Evolutionary conservation across 2,797 vertebrate genomes (phyloP), one percentile per base, ranked within the genome.

Genomic region (Brotula barbata): DNA sequence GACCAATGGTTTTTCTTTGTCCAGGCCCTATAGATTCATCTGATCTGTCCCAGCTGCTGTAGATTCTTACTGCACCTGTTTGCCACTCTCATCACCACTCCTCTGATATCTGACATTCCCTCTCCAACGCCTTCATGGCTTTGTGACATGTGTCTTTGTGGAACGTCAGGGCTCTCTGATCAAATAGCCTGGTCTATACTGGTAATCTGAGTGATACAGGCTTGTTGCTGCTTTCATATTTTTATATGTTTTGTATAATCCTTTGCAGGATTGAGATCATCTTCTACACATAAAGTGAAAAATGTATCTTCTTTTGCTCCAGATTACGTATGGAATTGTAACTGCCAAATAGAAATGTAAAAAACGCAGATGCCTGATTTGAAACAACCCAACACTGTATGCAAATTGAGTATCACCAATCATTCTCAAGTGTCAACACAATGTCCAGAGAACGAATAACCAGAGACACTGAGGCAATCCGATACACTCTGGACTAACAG

Each of bases 21-120:
- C 70, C 9, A 14, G n/a, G 9, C 31, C 66, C 58, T 25, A 7
- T 40, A 42, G 11, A 31, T 58, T 74, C 64, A 68, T 71, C 22
- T 54, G 71, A 80, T 78, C 73, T 6, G 28, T 73, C 31, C 28
- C 77, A 58, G 75, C 68, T 71, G 76, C 59, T 15, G 37, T 8
- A 16, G 23, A 47, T 41, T 21, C 42, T 44, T 33, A 40, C 64
- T 19, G 64, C 82, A 84, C 71, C 69, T 84, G 77, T 63, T 42
- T 0, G 6, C 40, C 16, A 8, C 33, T 17, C 45, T 73, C 11
- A 9, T 37, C 9, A 42, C 39, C 13, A 11, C 21, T 10, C n/a
- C 40, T 9, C 23, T 10, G 7, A 11, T 40, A 10, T 45, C 49
- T 40, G 60, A 60, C 36, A n/a, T 37, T 61, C 36, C 14, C 19